A percentile compares a stretch with the other conserved stretches of the same genome.
Conservation (phyloP, 1,140 invertebrate genomes). For the Psix sp. region DNA sequence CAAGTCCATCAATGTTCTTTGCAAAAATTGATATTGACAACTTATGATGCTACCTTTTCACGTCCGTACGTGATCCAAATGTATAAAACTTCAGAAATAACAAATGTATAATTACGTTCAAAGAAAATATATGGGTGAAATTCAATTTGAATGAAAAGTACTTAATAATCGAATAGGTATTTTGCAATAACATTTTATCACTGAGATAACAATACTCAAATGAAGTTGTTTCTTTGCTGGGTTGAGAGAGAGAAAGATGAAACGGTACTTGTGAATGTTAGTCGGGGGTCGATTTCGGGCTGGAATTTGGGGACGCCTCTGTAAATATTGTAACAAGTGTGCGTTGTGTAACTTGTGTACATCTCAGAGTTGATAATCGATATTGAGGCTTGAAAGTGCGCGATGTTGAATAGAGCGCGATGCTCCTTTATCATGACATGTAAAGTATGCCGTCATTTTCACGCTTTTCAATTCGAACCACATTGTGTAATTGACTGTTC, state of each 20-base stretch:
- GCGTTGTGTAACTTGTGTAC: constrained; percentile 61
- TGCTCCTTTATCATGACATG: constrained; percentile 56
- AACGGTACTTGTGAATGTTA: constrained; percentile 70
- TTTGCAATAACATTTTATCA: too few species aligned
- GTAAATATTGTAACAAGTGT: constrained; percentile 78
- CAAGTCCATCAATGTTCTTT: background rate
- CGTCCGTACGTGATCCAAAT: too few species aligned
- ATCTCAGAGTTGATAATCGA: constrained; percentile 62
- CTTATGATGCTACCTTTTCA: too few species aligned
- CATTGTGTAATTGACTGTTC: constrained; percentile 55
- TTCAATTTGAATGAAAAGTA: too few species aligned
- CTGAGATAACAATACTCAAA: too few species aligned
- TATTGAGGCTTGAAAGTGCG: constrained; percentile 46
- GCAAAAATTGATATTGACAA: background rate
- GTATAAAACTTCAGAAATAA: too few species aligned
- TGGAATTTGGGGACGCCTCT: constrained; percentile 68
- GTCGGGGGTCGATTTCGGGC: constrained; percentile 63
- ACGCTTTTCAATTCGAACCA: constrained; percentile 58
- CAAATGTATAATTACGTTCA: too few species aligned
- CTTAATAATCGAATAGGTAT: too few species aligned
- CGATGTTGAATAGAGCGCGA: constrained; percentile 52
- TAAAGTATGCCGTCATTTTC: constrained; percentile 69
- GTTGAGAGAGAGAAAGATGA: background rate
- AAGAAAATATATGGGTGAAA: too few species aligned
- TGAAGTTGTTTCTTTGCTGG: too few species aligned